Conservation (phyloP, 2,113 vertebrate species). For the Choloepus hoffmanni region DNA sequence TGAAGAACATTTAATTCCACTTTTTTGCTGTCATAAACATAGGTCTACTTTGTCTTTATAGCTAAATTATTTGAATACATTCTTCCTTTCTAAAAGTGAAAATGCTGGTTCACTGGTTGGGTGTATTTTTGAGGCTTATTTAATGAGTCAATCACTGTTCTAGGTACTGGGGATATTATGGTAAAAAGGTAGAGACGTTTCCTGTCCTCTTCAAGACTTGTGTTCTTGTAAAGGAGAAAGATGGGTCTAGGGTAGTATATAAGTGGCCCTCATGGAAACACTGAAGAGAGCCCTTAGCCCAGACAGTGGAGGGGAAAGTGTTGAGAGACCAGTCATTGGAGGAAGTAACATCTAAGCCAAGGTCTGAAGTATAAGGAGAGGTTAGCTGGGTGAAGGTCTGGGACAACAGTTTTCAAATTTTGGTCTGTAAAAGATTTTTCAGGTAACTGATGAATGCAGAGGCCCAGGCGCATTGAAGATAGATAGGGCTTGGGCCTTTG, state of each 20-base stretch:
- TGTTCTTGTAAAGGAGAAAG: neutral
- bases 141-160: neutral
- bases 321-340: neutral
- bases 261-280: neutral
- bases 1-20: neutral
- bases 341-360: neutral
- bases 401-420: neutral
- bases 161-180: neutral
- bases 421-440: neutral
- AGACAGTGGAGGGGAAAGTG: neutral
- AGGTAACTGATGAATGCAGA: neutral
- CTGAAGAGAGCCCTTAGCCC: neutral
- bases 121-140: neutral
- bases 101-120: neutral
- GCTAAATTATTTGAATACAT: slow-evolving; percentile 2
- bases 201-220: neutral
- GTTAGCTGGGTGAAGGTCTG: neutral
- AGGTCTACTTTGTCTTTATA: neutral
- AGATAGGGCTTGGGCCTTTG: neutral
- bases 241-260: too few species aligned
- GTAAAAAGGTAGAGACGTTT: neutral
- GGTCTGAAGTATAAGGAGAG: neutral
- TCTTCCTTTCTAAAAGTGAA: slow-evolving; percentile 44
- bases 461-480: neutral
- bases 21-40: neutral